Evolutionary conservation across 2,113 vertebrate genomes (phyloP).

Genomic region (Odontesthes bonariensis): DNA sequence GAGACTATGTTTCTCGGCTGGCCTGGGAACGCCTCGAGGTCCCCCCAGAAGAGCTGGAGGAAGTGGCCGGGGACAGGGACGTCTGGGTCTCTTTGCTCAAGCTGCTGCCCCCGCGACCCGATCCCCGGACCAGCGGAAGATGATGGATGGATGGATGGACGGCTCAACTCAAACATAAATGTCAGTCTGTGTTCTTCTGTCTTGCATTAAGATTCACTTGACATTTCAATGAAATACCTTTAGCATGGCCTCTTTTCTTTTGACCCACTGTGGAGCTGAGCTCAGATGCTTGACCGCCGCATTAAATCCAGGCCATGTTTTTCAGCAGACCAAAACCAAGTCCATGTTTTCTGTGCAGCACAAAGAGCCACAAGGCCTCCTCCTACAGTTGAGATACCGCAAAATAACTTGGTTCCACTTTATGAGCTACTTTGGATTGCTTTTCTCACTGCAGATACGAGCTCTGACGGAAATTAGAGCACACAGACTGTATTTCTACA

Average conservation of each 20-base stretch:
- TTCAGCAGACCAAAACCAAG: constrained; percentile 4
- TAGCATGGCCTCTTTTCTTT: not conserved
- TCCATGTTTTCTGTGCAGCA: constrained; percentile 57
- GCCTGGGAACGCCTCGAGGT: too few relatives aligned
- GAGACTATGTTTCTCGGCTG: too few relatives aligned
- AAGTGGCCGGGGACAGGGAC: too few relatives aligned
- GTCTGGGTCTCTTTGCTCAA: too few relatives aligned
- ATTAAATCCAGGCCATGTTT: constrained; percentile 57
- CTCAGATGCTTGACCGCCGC: not conserved
- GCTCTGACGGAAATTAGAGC: not conserved
- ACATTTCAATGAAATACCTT: too few relatives aligned
- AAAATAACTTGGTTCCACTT: constrained; percentile 18
- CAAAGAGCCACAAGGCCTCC: constrained; percentile 12
- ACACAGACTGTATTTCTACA: not conserved
- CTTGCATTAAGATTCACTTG: not conserved
- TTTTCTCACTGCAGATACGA: not conserved
- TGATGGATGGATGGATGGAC: too few relatives aligned
- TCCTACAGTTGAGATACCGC: constrained; percentile 8
- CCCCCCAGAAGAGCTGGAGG: too few relatives aligned
- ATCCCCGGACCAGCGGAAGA: too few relatives aligned
- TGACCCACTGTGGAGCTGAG: not conserved
- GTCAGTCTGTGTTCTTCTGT: not conserved
- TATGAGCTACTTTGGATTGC: not conserved
- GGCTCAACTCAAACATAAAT: not conserved
- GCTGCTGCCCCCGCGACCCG: too few relatives aligned